Base-by-base conservation (phyloP, 2,888 invertebrate species). In the Dicyrtoma fusca region DNA sequence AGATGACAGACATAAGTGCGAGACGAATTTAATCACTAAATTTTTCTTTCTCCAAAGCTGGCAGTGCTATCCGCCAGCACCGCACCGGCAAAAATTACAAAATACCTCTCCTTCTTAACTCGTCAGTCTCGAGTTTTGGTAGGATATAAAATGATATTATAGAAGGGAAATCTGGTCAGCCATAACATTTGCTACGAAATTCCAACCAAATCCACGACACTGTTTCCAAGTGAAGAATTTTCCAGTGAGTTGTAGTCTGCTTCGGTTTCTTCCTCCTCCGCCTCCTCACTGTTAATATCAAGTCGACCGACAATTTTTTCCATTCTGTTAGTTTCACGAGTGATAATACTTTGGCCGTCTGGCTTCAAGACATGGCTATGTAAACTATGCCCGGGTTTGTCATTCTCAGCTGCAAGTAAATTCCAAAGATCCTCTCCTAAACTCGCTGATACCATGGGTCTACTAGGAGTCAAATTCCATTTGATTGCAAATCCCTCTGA, bases 341-440 rank as follows among this genome's bases (percentile, higher is more conserved):
- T 44, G 1, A 44, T 42, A 8, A 57, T 25, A 45, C 55, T 59
- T 68, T 68, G 44, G 11, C 45, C 14, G 1, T n/a, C 49, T 10
- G 55, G 17, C 49, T 53, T 66, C 11, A 49, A n/a, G 10, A 23
- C 49, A 21, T 17, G 34, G n/a, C 42, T 55, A 19, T 68, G 55
- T 8, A 68, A 17, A 42, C 57, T 55, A 14, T 57, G 34, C 8
- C 68, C 53, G 0, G 68, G 42, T 19, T 55, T 66, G 21, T 44
- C 53, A 57, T 44, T 68, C 25, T 68, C 57, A n/a, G 57, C 8
- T 14, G 45, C 55, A 6, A 68, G 42, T 53, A 68, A 57, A 23
- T 57, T 68, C 68, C 68, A 68, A n/a, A 68, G 53, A 42, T 57
- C 68, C 11, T 57, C 68, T 19, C 44, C 42, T 23, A 68, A 45